Percentiles rank a stretch among this genome's conserved stretches.
Conservation (phyloP, 1,140 invertebrate genomes). For the Agrypnia vestita region DNA sequence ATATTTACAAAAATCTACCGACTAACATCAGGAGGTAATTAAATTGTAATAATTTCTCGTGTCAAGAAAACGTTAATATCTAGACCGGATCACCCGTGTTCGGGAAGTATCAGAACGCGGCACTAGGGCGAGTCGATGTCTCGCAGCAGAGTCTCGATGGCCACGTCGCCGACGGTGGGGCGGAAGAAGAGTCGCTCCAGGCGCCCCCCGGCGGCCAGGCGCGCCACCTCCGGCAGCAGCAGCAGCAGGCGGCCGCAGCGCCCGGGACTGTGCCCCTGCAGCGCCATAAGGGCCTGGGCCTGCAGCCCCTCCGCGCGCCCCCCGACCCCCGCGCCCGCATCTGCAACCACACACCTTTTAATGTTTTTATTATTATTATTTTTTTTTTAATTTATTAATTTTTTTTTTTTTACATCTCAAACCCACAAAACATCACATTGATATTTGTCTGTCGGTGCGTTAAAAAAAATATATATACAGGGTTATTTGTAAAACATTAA, state of each 20-base stretch:
- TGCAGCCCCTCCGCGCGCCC: conserved; percentile 19
- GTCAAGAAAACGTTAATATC: too few species aligned
- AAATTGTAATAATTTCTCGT: too few species aligned
- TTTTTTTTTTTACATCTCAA: too few species aligned
- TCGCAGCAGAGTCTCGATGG: conserved; percentile 39
- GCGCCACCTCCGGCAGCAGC: conserved; percentile 37
- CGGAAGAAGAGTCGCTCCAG: conserved; percentile 43
- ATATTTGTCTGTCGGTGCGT: too few species aligned
- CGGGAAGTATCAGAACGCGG: background rate
- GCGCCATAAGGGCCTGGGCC: conserved; percentile 3
- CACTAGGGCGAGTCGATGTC: conserved; percentile 31
- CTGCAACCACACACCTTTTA: background rate
- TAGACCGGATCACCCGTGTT: too few species aligned
- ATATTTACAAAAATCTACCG: too few species aligned
- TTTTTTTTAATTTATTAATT: too few species aligned
- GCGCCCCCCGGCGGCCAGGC: conserved; percentile 21
- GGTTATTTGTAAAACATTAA: too few species aligned
- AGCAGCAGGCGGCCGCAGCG: conserved; percentile 36
- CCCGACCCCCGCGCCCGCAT: background rate
- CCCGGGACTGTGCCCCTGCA: conserved; percentile 32
- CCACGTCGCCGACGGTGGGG: conserved; percentile 36
- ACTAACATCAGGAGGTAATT: too few species aligned
- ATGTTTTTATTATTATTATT: too few species aligned
- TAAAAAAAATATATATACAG: too few species aligned
- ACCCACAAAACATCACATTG: too few species aligned